Base-by-base conservation (phyloP, 2,797 vertebrate genomes). In the Gambelia wislizenii region DNA sequence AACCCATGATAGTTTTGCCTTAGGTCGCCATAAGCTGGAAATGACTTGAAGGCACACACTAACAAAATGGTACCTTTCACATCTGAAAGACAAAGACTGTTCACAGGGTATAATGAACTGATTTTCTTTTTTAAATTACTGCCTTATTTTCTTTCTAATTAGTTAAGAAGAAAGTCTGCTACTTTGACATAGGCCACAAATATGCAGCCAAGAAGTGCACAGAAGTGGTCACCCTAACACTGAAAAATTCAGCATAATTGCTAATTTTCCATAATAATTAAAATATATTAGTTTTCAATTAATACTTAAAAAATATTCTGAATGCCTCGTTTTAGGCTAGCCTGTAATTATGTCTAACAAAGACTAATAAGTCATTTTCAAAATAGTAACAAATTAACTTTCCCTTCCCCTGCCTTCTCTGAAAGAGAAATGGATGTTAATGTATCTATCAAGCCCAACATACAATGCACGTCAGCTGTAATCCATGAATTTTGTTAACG, bases 311-410 rank as follows among this genome's bases (percentile, higher is more conserved):
- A 89, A 86, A 59, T 67, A 47, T 87, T 88, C 76, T 0, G 3
- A 52, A 79, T 81, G 85, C 74, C 91, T 94, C 89, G 64, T 93
- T 93, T 89, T 36, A 61, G 88, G 94, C 91, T 92, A 88, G 90
- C 92, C 78, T 79, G 8, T 93, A 95, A 95, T 95, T 94, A 90
- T 49, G 33, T 64, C 92, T 94, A 87, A 95, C 90, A 86, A 92
- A 89, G 78, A 88, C 90, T 95, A 95, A 95, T 94, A 93, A 95
- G 89, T 70, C 87, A 59, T 91, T 96, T 93, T 94, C 91, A 76
- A 88, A 94, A 91, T 0, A 0, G 84, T 80, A 87, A 52, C 87
- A 80, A 89, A 93, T 91, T 92, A 90, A 72, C 8, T 10, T 92
- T 79, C 90, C 56, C 87, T 78, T 91, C 0, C 1, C 92, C 85